Evolutionary conservation across 2,797 vertebrate species (phyloP), one percentile per base, ranked within the genome.

Genomic region (Falco berigora): DNA sequence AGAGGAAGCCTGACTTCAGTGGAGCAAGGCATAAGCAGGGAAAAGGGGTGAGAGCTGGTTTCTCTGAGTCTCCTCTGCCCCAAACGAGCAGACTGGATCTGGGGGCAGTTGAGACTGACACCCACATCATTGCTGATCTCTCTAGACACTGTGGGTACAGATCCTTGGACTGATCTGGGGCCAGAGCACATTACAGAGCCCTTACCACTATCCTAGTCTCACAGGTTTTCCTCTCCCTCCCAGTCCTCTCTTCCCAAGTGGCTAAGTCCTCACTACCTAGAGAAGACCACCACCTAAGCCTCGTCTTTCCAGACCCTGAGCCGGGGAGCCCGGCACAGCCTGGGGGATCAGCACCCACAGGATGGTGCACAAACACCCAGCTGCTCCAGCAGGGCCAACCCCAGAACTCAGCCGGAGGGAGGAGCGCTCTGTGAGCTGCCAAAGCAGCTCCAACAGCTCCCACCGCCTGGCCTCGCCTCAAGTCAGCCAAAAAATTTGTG

Each of bases 401-500:
- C 3, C 68, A 42, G 42, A 77, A 56, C 80, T 74, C 86, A 28
- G 72, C 0, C 0, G 46, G 27, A 46, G 80, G 72, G 47, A 88
- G 80, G 66, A 69, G 32, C 4, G 47, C 66, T 71, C 23, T 40
- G 34, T 12, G 24, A 67, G 78, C 88, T 83, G 85, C 91, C 90
- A 94, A 62, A 53, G 86, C 62, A 68, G 75, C 52, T 92, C 82
- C 56, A 88, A 15, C 63, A 89, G 74, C 69, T 94, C 62, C 81
- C 30, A 18, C 80, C 0, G 15, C 88, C 75, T 36, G 63, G 77
- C 87, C 87, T 56, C 0, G 22, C 64, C 82, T 74, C 21, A 3
- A 87, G 69, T n/a, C 53, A 76, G 66, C 92, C 88, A 84, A 74
- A 96, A 96, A 81, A 76, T 71, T 32, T 85, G 91, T 79, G 93